A percentile compares a stretch with the other conserved stretches of the same genome.
These are phyloP conservation scores for Lampris incognitus DNA, from an alignment of 2,113 vertebrate species.

Conservation along the genomic window DNA sequence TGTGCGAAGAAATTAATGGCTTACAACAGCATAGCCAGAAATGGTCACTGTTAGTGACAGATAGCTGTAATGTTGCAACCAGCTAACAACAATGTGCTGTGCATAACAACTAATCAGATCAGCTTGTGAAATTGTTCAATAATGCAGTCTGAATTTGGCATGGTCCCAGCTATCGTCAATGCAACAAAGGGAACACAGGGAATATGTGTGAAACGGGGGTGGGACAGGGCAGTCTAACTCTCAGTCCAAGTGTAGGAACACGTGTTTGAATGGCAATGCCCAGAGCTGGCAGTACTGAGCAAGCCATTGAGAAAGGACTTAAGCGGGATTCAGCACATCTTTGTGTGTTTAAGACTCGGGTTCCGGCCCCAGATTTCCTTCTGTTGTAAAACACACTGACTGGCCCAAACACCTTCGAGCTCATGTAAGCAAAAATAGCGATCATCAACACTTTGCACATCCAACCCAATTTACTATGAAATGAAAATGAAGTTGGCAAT, in stretches of 20 bases:
- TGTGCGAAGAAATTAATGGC: background rate
- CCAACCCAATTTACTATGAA: background rate
- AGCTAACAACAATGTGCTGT: conserved; percentile 38
- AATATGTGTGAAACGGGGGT: conserved; percentile 33
- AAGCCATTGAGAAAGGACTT: conserved; percentile 8
- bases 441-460: conserved; percentile 3
- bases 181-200: conserved; percentile 27
- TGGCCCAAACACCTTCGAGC: conserved; percentile 19
- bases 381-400: conserved; percentile 30
- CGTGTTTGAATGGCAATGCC: background rate
- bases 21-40: background rate
- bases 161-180: conserved; percentile 26
- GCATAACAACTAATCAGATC: conserved; percentile 55
- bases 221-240: conserved; percentile 9
- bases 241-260: background rate
- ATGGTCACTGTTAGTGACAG: background rate
- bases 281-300: conserved; percentile 2
- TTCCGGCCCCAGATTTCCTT: background rate
- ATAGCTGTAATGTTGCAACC: background rate
- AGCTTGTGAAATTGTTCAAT: conserved; percentile 36
- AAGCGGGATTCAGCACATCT: conserved; percentile 16
- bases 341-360: conserved; percentile 32
- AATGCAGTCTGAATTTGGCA: conserved; percentile 18
- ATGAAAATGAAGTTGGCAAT: background rate
- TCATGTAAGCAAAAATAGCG: background rate